Conservation (phyloP, 2,888 invertebrate genomes). For the Pherbina coryleti region DNA sequence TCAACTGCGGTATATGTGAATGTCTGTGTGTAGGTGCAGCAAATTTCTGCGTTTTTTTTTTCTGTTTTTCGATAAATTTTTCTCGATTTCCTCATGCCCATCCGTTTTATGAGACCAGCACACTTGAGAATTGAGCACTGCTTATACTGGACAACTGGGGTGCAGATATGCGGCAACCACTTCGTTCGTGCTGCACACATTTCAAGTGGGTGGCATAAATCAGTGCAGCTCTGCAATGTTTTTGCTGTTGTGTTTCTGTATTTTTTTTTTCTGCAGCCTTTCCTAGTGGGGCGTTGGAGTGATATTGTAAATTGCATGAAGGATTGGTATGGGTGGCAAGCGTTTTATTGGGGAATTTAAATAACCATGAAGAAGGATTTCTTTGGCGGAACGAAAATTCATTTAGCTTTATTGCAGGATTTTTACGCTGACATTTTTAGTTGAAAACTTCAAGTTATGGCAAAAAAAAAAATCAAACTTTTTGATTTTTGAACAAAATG, state of each 20-base stretch:
- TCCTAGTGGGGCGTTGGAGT: not conserved
- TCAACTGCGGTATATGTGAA: slow-evolving; percentile 50
- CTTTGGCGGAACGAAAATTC: slow-evolving; percentile 21
- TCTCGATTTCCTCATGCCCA: slow-evolving; percentile 13
- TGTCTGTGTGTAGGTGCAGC: not conserved
- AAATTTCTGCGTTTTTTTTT: slow-evolving; percentile 8
- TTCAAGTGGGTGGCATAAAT: slow-evolving; percentile 17
- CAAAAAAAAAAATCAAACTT: not conserved
- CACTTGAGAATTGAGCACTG: slow-evolving; percentile 39
- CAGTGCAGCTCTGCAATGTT: slow-evolving; percentile 1
- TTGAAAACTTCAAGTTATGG: not conserved
- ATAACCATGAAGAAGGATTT: slow-evolving; percentile 17
- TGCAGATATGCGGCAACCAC: no score
- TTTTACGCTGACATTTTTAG: not conserved
- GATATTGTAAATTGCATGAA: not conserved
- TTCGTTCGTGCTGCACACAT: no score
- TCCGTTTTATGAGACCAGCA: slow-evolving; percentile 57
- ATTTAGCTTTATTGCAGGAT: not conserved
- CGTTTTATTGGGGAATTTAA: slow-evolving; percentile 11
- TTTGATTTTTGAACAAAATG: not conserved
- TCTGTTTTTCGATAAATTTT: slow-evolving; percentile 1
- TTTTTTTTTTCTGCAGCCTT: not conserved
- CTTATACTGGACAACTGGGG: not conserved
- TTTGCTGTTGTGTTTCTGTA: not conserved
- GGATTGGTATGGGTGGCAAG: not conserved